Evolutionary conservation across 2,888 invertebrate species (phyloP), one percentile per base, ranked within the genome.

Genomic region (Willowsia nigromaculata): DNA sequence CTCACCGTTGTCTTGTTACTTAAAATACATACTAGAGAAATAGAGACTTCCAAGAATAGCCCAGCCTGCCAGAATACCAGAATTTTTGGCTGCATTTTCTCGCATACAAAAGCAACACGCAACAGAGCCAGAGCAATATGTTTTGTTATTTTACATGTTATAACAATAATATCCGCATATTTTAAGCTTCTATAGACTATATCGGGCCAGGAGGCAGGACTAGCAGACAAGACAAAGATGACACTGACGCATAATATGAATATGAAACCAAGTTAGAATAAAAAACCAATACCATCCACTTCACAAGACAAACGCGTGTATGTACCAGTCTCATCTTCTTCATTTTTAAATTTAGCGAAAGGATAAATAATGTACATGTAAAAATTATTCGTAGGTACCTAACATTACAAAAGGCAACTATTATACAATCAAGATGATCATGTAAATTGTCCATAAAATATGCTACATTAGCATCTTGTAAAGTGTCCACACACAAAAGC

Each of bases 101-200:
- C n/a, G n/a, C n/a, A n/a, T n/a, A n/a, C n/a, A n/a, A n/a, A n/a
- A n/a, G n/a, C n/a, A n/a, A n/a, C n/a, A n/a, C n/a, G n/a, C n/a
- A n/a, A n/a, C n/a, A n/a, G n/a, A n/a, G n/a, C n/a, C n/a, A n/a
- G n/a, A 68, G 68, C 82, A 81, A 22, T 33, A 62, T 53, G 53
- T 62, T 62, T 82, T 82, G 82, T 68, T 82, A 50, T 81, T 81
- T 81, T 62, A 81, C 62, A 62, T 62, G 43, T 43, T 13, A 25
- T 13, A 30, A 81, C 43, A 62, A 62, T 62, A 65, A 82, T 82
- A 82, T 82, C 82, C 82, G 82, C 82, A 43, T 82, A 82, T 27
- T 27, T 47, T 56, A 11, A 25, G 9, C 1, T 1, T 40, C 11
- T 25, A n/a, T 5, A 3, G 2, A 22, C 71, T 18, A 37, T n/a